Conservation (phyloP, 2,888 invertebrate genomes). For the Cloeon dipterum region DNA sequence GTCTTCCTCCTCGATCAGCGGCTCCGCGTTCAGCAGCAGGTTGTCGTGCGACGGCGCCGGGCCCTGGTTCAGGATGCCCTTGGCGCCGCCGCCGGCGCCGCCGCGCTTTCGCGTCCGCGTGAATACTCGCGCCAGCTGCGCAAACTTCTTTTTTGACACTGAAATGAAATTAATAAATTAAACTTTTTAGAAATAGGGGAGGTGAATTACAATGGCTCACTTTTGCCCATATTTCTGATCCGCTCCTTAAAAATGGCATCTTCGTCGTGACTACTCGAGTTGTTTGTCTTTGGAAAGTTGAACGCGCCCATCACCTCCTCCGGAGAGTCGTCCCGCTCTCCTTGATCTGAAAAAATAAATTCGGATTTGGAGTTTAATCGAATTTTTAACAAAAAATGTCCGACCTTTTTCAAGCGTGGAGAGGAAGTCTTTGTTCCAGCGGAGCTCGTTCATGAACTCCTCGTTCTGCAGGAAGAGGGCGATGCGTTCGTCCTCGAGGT, state of each 20-base stretch:
- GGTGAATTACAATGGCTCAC: no score
- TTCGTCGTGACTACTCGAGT: conserved; percentile 23
- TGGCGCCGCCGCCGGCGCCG: conserved; percentile 12
- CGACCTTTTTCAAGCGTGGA: conserved; percentile 57
- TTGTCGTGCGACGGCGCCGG: conserved; percentile 11
- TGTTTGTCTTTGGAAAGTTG: conserved; percentile 6
- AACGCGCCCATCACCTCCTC: conserved; percentile 6
- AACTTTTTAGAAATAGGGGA: no score
- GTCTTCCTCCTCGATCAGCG: conserved; percentile 11
- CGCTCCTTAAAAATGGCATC: conserved; percentile 52
- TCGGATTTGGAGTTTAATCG: neutral
- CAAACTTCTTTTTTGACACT: conserved; percentile 60
- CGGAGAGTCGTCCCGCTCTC: conserved; percentile 5
- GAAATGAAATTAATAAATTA: conserved; percentile 11
- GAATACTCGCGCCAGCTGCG: conserved; percentile 54
- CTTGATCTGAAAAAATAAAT: conserved; percentile 1
- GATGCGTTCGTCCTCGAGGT: conserved; percentile 66
- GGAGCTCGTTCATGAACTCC: conserved; percentile 67
- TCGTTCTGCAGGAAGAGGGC: conserved; percentile 74
- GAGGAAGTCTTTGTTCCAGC: conserved; percentile 73
- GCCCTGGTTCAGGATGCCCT: conserved; percentile 10
- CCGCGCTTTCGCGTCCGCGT: conserved; percentile 32
- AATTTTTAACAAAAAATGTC: conserved; percentile 15
- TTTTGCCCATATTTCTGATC: conserved; percentile 60
- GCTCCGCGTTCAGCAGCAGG: conserved; percentile 11